Evolutionary conservation across 2,797 vertebrate genomes (phyloP).

Genomic region (Schizopygopsis pylzovi): DNA sequence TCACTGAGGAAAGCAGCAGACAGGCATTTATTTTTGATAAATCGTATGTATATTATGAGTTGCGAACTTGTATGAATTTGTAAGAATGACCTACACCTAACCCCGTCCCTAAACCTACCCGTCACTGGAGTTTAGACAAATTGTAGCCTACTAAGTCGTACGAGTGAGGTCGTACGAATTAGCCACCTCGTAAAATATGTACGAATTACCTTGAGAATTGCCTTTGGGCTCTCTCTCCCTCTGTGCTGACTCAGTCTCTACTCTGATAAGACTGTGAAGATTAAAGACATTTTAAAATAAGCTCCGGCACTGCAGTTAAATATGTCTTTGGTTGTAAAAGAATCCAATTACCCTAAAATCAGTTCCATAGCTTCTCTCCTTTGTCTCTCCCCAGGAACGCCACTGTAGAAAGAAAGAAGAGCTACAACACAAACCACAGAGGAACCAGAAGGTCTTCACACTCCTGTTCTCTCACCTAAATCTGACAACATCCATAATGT

Average conservation of each 20-base stretch:
- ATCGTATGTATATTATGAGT: no score
- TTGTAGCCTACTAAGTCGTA: no score
- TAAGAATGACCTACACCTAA: no score
- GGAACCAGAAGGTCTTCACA: slow-evolving; percentile 22
- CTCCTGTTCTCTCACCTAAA: slow-evolving; percentile 21
- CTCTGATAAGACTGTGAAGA: slow-evolving; percentile 51
- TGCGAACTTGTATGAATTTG: no score
- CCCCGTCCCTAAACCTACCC: no score
- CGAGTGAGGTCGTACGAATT: no score
- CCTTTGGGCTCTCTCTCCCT: background rate
- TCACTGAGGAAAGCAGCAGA: background rate
- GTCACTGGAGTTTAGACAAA: no score
- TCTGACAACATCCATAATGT: slow-evolving; percentile 32
- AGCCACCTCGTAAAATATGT: no score
- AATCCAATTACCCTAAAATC: slow-evolving; percentile 56
- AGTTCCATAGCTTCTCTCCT: slow-evolving; percentile 14
- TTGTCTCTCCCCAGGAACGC: slow-evolving; percentile 37
- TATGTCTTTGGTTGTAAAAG: slow-evolving; percentile 49
- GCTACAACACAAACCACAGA: background rate
- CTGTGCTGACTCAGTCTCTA: slow-evolving; percentile 51
- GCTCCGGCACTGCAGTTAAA: slow-evolving; percentile 43
- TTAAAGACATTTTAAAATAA: slow-evolving; percentile 51
- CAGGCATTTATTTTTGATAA: no score
- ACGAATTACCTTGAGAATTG: no score
- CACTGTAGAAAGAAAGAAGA: background rate